These are phyloP conservation scores for Vulpes ferrilata DNA, from an alignment of 2,113 vertebrate species.

Conservation along the genomic window DNA sequence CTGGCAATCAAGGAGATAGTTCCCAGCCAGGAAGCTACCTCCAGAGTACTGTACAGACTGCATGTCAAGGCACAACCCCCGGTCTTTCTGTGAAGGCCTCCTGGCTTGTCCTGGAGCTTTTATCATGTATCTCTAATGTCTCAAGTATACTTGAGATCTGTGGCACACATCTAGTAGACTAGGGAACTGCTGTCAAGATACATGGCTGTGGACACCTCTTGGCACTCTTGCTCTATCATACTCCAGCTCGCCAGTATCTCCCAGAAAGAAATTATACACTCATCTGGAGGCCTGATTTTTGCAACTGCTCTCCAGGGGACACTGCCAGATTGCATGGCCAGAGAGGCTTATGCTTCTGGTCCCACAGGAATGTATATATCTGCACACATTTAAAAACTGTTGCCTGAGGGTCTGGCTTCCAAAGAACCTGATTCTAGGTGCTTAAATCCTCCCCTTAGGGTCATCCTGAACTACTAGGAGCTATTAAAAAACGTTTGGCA, in stretches of 20 bases:
- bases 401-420: not conserved
- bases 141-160: no score
- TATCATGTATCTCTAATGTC: no score
- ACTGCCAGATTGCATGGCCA: not conserved
- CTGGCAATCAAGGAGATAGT: not conserved
- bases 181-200: not conserved
- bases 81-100: not conserved
- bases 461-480: not conserved
- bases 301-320: not conserved
- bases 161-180: not conserved
- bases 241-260: not conserved
- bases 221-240: not conserved
- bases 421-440: not conserved
- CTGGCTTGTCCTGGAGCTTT: not conserved
- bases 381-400: not conserved
- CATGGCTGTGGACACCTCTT: not conserved
- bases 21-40: not conserved
- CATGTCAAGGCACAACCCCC: not conserved
- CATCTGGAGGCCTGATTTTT: not conserved
- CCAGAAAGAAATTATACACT: not conserved
- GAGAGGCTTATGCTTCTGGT: not conserved
- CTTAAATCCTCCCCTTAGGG: not conserved
- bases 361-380: not conserved
- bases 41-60: not conserved
- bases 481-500: not conserved